Conservation (phyloP, 2,888 invertebrate species). For the Dione vanillae region DNA sequence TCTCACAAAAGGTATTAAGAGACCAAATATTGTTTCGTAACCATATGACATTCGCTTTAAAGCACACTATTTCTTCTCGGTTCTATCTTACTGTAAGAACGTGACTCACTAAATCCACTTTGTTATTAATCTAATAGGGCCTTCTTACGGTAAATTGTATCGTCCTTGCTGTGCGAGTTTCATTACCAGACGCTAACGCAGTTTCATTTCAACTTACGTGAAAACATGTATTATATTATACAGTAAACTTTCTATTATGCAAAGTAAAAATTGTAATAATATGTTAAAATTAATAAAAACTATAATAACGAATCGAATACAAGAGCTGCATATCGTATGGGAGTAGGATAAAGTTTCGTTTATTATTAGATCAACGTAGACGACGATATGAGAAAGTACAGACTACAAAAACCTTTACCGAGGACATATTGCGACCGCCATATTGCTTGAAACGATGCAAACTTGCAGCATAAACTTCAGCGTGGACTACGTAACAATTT, state of each 20-base stretch:
- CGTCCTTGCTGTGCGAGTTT: constrained; percentile 37
- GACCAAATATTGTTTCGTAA: constrained; percentile 43
- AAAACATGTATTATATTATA: constrained; percentile 11
- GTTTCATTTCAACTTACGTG: constrained; percentile 22
- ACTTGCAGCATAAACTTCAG: constrained; percentile 74
- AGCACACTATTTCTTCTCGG: constrained; percentile 59
- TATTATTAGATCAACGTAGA: constrained; percentile 80
- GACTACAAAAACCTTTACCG: constrained; percentile 74
- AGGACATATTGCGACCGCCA: constrained; percentile 77
- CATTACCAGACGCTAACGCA: constrained; percentile 29
- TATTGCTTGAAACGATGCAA: constrained; percentile 68
- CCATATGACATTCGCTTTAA: constrained; percentile 58
- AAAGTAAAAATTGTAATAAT: constrained; percentile 12
- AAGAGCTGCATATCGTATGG: constrained; percentile 79
- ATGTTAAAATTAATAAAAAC: constrained; percentile 24
- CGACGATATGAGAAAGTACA: constrained; percentile 76
- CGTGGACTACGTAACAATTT: constrained; percentile 63
- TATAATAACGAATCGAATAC: constrained; percentile 60
- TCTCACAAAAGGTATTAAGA: constrained; percentile 24
- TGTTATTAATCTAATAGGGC: constrained; percentile 67
- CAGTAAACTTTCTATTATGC: constrained; percentile 6
- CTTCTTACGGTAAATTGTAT: constrained; percentile 50
- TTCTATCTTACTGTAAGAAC: constrained; percentile 66
- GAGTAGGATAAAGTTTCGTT: constrained; percentile 75
- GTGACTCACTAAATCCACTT: constrained; percentile 69